phyloP scores from a whole-genome alignment of 2,888 invertebrate genomes.

The Cosmia pyralina region DNA sequence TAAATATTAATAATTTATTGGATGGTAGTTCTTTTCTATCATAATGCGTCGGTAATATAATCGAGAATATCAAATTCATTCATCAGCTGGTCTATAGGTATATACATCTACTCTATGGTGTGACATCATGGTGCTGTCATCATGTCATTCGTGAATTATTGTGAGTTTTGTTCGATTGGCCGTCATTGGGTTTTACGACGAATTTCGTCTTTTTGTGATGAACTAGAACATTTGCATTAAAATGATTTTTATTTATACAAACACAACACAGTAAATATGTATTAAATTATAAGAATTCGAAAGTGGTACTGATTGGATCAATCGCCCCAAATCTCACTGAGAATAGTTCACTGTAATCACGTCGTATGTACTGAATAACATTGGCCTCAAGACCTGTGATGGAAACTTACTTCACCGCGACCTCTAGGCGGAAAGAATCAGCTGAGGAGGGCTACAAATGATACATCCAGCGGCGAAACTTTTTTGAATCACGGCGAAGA shows the following conservation, averaged over 20 bases:
- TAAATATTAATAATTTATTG: background rate
- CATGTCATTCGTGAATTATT: slow-evolving; percentile 47
- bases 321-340: slow-evolving; percentile 68
- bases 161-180: slow-evolving; percentile 76
- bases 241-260: slow-evolving; percentile 64
- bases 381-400: slow-evolving; percentile 83
- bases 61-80: slow-evolving; percentile 36
- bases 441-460: slow-evolving; percentile 87
- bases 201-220: slow-evolving; percentile 77
- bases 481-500: slow-evolving; percentile 68
- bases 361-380: slow-evolving; percentile 73
- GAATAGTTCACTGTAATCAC: slow-evolving; percentile 71
- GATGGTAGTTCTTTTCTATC: slow-evolving; percentile 28
- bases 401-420: slow-evolving; percentile 82
- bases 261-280: slow-evolving; percentile 60
- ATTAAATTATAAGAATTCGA: slow-evolving; percentile 58
- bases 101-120: slow-evolving; percentile 56
- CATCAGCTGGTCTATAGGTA: slow-evolving; percentile 58
- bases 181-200: slow-evolving; percentile 78
- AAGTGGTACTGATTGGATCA: slow-evolving; percentile 51
- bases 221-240: slow-evolving; percentile 75
- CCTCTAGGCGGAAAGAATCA: slow-evolving; percentile 83
- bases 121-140: slow-evolving; percentile 65
- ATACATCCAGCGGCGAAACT: slow-evolving; percentile 68
- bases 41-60: background rate